Conservation (phyloP, 2,797 vertebrate species). For the Pseudochirops cupreus region DNA sequence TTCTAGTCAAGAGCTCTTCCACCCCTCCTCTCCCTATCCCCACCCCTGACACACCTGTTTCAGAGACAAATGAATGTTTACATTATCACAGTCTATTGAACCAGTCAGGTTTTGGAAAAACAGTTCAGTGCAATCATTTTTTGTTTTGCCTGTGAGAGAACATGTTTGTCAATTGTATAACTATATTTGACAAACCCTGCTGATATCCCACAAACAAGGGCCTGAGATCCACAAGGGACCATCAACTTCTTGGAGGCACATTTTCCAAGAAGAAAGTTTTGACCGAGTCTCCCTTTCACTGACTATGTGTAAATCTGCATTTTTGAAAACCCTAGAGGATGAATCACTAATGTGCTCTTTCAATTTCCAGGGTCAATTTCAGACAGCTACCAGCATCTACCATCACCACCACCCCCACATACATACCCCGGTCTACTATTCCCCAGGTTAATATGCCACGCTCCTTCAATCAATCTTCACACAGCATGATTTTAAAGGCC, state of each 20-base stretch:
- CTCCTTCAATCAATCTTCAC: background rate
- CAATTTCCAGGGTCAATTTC: background rate
- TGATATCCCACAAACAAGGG: background rate
- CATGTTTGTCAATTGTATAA: background rate
- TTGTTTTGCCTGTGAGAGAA: background rate
- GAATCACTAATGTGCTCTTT: background rate
- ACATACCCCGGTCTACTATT: background rate
- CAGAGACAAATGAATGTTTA: constrained; percentile 22
- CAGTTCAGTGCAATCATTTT: background rate
- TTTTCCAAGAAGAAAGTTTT: background rate
- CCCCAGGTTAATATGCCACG: background rate
- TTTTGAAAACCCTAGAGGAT: background rate
- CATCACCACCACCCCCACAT: background rate
- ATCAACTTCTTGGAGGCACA: background rate
- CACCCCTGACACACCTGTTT: background rate
- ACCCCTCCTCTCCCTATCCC: background rate
- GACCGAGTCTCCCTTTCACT: background rate
- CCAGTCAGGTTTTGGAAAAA: background rate
- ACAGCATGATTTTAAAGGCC: background rate
- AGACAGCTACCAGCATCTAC: background rate
- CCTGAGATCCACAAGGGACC: background rate
- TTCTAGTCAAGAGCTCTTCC: constrained; percentile 25
- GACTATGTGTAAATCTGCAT: background rate
- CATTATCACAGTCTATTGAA: background rate
- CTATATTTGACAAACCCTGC: background rate